These are phyloP conservation scores for Camponotus pennsylvanicus DNA, from an alignment of 1,140 invertebrate genomes.

Conservation along the genomic window DNA sequence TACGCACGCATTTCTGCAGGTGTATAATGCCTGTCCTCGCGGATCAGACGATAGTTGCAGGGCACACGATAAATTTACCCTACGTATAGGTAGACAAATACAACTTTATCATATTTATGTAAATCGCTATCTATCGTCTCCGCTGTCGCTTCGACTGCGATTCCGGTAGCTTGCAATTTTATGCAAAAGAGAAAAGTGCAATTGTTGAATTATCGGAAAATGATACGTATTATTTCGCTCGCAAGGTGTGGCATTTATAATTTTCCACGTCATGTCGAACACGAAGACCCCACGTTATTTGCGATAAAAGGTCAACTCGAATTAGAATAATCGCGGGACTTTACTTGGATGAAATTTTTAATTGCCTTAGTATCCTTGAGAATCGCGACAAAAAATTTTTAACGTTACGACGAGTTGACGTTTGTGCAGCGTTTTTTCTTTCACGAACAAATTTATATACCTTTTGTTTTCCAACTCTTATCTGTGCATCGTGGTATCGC, in stretches of 20 bases:
- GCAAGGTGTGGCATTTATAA: neutral
- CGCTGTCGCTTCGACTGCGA: neutral
- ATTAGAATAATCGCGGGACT: neutral
- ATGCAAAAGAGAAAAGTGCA: neutral
- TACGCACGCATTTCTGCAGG: neutral
- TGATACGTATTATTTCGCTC: neutral
- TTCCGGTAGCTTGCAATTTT: neutral
- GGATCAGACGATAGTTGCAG: slow-evolving; percentile 6
- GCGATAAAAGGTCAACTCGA: neutral
- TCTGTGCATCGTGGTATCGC: neutral
- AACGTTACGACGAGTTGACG: neutral
- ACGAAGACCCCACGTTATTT: neutral
- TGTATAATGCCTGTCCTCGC: neutral
- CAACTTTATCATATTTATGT: neutral
- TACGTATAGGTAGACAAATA: no score
- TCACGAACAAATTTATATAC: neutral
- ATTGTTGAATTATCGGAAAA: neutral
- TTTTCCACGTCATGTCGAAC: neutral
- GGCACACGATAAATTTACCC: slow-evolving; percentile 12
- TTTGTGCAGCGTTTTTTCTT: neutral
- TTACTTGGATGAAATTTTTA: no score
- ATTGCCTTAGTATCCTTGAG: no score
- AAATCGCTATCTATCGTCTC: neutral
- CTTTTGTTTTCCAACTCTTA: neutral
- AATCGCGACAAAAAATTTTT: neutral